These are phyloP conservation scores for Cosmorhoe ocellata DNA, from an alignment of 2,888 invertebrate species.

Conservation along the genomic window DNA sequence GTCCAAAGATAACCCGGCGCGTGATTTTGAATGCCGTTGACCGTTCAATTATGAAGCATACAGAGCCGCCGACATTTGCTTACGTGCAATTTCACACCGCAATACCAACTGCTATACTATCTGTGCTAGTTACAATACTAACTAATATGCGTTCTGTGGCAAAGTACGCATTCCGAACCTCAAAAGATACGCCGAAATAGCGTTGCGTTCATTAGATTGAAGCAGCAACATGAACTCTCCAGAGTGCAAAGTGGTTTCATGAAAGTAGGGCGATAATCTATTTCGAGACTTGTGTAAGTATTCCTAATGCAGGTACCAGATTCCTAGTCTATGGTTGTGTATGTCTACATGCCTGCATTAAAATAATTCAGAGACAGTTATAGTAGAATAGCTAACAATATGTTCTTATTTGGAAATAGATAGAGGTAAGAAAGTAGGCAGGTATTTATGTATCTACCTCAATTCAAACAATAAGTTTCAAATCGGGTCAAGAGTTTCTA, in stretches of 20 bases:
- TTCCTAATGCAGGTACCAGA: conserved; percentile 1
- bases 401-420: too few relatives aligned
- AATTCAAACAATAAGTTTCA: too few relatives aligned
- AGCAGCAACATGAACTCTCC: conserved; percentile 20
- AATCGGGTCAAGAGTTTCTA: too few relatives aligned
- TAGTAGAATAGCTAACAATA: too few relatives aligned
- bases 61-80: conserved; percentile 70
- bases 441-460: too few relatives aligned
- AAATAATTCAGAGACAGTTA: too few relatives aligned
- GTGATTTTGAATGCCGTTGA: conserved; percentile 65
- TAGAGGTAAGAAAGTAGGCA: too few relatives aligned
- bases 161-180: conserved; percentile 54
- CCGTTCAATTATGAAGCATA: conserved; percentile 62
- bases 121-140: not conserved
- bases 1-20: conserved; percentile 53
- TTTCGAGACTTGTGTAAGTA: conserved; percentile 20
- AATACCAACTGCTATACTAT: conserved; percentile 5
- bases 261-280: conserved; percentile 26
- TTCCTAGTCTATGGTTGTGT: too few relatives aligned
- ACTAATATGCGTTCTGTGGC: conserved; percentile 8
- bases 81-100: conserved; percentile 60
- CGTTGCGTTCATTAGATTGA: conserved; percentile 22
- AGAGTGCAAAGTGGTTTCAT: conserved; percentile 24
- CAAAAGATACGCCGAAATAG: conserved; percentile 51
- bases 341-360: too few relatives aligned